Evolutionary conservation across 2,888 invertebrate genomes (phyloP), one percentile per base, ranked within the genome.

Genomic region (Hydrotaea diabolus): DNA sequence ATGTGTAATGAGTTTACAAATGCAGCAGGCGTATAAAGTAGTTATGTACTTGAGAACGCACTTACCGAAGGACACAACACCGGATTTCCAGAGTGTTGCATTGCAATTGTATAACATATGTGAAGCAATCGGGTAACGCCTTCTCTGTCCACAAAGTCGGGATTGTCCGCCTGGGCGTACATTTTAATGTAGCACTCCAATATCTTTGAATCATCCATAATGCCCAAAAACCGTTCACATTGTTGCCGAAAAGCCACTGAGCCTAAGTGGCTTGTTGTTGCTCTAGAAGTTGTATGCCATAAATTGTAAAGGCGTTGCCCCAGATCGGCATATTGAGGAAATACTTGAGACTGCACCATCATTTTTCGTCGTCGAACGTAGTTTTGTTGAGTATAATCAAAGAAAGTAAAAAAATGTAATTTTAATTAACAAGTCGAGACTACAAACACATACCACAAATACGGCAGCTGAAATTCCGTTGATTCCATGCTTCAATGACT

Each of bases 21-120:
- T n/a, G n/a, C n/a, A n/a, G n/a, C n/a, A n/a, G n/a, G n/a, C n/a
- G n/a, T n/a, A n/a, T n/a, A n/a, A n/a, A n/a, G n/a, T n/a, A n/a
- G n/a, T n/a, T n/a, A 39, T 39, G 9, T 1, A 39, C 39, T 49
- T 3, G n/a, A 13, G 49, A 4, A n/a, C 49, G n/a, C 13, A 83
- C 86, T 91, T 86, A 94, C 94, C 91, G 93, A 91, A 53, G 94
- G 93, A 88, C 96, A 96, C 0, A 94, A 93, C 88, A 94, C 94
- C 5, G 94, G 94, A 80, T 91, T 91, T 0, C 95, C 96, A 0
- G 95, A 95, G 91, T 96, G 95, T 90, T 96, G 96, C 95, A 96
- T 96, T 66, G 96, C 95, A 39, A 97, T 94, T 88, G 95, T 95
- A 91, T 96, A 97, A 89, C 96, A 95, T 83, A 95, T 95, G 92